phyloP scores from a whole-genome alignment of 1,140 invertebrate species.

The Tetragonula clypearis region DNA sequence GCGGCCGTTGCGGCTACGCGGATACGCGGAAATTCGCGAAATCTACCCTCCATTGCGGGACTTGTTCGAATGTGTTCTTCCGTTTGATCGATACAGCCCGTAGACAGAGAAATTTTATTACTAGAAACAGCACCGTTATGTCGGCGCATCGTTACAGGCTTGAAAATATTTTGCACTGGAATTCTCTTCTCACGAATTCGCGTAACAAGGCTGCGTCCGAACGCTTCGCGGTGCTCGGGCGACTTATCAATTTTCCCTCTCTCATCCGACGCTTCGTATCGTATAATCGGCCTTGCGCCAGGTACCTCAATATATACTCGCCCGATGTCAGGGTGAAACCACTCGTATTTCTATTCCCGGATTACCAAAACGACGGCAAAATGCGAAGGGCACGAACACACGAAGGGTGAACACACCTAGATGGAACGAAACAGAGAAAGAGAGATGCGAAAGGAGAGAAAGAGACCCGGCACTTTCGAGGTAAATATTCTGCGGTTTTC shows the following conservation, averaged over 20 bases:
- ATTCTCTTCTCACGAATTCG: not conserved
- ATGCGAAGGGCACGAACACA: constrained; percentile 1
- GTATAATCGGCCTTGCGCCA: constrained; percentile 42
- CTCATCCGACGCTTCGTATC: constrained; percentile 21
- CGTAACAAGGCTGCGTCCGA: not conserved
- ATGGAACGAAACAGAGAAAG: not conserved
- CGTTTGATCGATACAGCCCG: no score
- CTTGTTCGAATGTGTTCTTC: not conserved
- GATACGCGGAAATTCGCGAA: no score
- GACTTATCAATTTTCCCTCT: constrained; percentile 56
- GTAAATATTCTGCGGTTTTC: constrained; percentile 68
- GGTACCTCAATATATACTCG: constrained; percentile 48
- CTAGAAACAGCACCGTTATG: not conserved
- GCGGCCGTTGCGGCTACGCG: not conserved
- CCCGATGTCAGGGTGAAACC: constrained; percentile 26
- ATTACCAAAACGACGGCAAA: constrained; percentile 51
- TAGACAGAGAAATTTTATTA: not conserved
- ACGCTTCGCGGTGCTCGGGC: constrained; percentile 2
- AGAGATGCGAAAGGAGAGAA: not conserved
- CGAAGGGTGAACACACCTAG: not conserved
- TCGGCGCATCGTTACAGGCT: not conserved
- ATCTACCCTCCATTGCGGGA: not conserved
- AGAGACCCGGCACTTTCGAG: constrained; percentile 18
- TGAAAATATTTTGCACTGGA: not conserved
- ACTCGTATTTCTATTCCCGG: constrained; percentile 45